Percentiles rank a stretch among this genome's conserved stretches.
These are phyloP conservation scores for Venustoraphidia nigricollis DNA, from an alignment of 2,888 invertebrate genomes.

Conservation along the genomic window DNA sequence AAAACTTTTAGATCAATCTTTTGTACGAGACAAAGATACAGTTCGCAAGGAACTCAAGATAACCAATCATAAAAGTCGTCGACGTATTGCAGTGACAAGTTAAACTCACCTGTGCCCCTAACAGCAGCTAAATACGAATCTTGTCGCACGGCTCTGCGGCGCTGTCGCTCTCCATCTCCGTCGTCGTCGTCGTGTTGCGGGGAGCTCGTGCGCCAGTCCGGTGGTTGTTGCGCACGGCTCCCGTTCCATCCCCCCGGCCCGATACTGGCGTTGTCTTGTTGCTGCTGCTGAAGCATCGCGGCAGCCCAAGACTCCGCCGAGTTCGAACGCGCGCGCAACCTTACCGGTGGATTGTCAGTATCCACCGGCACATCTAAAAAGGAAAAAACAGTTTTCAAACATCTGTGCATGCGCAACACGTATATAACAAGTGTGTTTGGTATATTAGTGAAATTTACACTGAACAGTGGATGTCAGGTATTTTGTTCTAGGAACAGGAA, in stretches of 20 bases:
- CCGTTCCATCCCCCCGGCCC: slow-evolving; percentile 2
- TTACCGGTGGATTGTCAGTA: slow-evolving; percentile 23
- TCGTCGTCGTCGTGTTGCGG: slow-evolving; percentile 2
- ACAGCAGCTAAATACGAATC: slow-evolving; percentile 31
- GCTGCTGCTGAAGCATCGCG: slow-evolving; percentile 13
- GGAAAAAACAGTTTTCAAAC: too few species aligned
- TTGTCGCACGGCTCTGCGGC: slow-evolving; percentile 28
- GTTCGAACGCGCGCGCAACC: slow-evolving; percentile 34
- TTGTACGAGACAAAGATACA: too few species aligned
- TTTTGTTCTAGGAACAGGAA: too few species aligned
- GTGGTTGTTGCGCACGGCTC: slow-evolving; percentile 3
- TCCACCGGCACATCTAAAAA: slow-evolving; percentile 15
- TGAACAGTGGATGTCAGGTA: too few species aligned
- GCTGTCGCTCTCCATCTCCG: slow-evolving; percentile 15
- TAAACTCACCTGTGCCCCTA: slow-evolving; percentile 22
- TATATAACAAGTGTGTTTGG: background rate
- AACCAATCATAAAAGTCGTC: too few species aligned
- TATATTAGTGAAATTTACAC: too few species aligned
- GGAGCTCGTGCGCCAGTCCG: slow-evolving; percentile 7
- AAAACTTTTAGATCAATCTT: too few species aligned
- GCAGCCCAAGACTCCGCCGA: slow-evolving; percentile 37
- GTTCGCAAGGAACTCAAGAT: too few species aligned
- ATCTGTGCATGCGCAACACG: slow-evolving; percentile 1
- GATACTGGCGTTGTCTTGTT: slow-evolving; percentile 1
- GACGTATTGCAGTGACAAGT: background rate